Base-by-base conservation (phyloP, 2,113 vertebrate species). In the Ophthalmolycus amberensis region DNA sequence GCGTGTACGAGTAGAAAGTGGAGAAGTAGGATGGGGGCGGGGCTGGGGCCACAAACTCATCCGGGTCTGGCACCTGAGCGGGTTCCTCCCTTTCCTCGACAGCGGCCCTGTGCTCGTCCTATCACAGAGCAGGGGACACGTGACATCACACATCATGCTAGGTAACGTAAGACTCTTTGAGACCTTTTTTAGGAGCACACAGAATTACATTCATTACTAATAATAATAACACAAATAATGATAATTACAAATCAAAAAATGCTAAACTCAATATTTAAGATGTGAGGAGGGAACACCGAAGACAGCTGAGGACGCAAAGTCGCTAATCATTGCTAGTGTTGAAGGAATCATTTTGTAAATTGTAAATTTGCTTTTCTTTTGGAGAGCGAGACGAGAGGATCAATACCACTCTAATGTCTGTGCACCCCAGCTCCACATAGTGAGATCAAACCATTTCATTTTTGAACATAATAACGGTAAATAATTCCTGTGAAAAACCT, bases 11-110 rank as follows among this genome's bases (percentile, higher is more conserved):
- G 90, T 93, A 95, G 84, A 95, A 95, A 0, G 94, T 94, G 52
- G 95, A 95, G 82, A 96, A 97, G 79, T 96, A 97, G 27, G 96
- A 96, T 0, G 96, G 96, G n/a, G 96, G 96, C 0, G 94, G 96
- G 12, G 91, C 94, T 0, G 96, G 95, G 0, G 96, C 93, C 44
- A 96, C 94, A 79, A 97, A 97, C 77, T 94, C 95, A 7, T 97
- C 96, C 0, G 93, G 93, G 86, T 97, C 95, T 0, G 92, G 95
- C 71, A 86, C 22, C 0, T n/a, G 81, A 52, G 83, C 75, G 1
- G 91, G 86, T 0, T 95, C 95, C 88, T 96, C 96, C 32, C 58
- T 91, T 52, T 96, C 96, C 50, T 96, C 96, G 1, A 65, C 80
- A 44, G 93, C 90, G 25, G 93, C 72, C 50, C 94, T 92, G 65